Evolutionary conservation across 2,888 invertebrate genomes (phyloP), one percentile per base, ranked within the genome.

Genomic region (Bugula neritina): DNA sequence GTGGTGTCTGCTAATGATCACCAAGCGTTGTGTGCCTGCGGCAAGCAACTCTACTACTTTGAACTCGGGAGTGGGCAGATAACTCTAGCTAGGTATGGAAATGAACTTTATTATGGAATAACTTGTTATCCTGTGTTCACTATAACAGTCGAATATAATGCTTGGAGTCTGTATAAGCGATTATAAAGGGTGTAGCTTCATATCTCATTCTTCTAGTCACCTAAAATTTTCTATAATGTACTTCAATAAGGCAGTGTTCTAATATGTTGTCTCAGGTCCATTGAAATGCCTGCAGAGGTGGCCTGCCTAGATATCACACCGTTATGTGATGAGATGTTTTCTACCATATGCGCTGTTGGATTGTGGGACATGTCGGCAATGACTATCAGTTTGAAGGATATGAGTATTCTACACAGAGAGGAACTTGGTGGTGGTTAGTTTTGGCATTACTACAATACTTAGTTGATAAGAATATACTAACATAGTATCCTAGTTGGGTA

Each of bases 301-400:
- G 96, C 99, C 2, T 99, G 98, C 84, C 84, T 99, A 72, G 97
- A 98, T 85, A 89, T 98, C 70, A 93, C 93, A 1, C 92, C 94
- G 0, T 77, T 82, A 57, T 74, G 74, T 35, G 79, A 79, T 10
- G 63, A 75, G 2, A 76, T 76, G 0, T 74, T 73, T 21, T 79
- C 82, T 0, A 77, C 79, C 17, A 86, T 94, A 73, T 90, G 93
- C 54, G 94, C 94, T 23, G 93, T 97, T 13, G 97, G 97, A 0
- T 86, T 98, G 69, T 99, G 99, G 99, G 96, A 98, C 81, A 95
- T 97, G 78, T 94, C 94, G 0, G 93, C 94, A 43, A 87, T 94
- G 17, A 89, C 97, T 74, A 86, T 97, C 34, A 88, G 89, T 17
- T 84, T 98, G 74, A 96, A 97, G 0, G 88, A 89, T 72, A 87